Base-by-base conservation (phyloP, 2,797 vertebrate species). In the Bovichtus diacanthus region DNA sequence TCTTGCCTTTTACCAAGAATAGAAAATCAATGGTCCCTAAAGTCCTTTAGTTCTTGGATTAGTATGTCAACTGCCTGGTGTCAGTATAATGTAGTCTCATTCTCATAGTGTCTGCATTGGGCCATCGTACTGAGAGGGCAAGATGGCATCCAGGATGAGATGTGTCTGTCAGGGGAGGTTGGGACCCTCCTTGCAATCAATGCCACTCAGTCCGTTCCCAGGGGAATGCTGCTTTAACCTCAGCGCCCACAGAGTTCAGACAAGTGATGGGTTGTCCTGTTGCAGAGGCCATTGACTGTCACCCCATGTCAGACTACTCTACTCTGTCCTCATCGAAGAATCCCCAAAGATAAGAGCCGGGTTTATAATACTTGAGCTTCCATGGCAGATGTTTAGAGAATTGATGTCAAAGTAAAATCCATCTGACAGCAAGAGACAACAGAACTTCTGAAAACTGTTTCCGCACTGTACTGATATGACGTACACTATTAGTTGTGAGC, bases 131-230 rank as follows among this genome's bases (percentile, higher is more conserved):
- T 15, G 56, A 72, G 81, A 77, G 82, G 88, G 68, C 78, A 76
- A 39, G 75, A 68, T 76, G 91, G 81, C 81, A 79, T 81, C 78
- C 60, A 29, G 78, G 78, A 84, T 82, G 86, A 88, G 82, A 84
- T 53, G 70, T 67, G 88, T 88, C 92, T 95, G 93, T 93, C 93
- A 92, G 83, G 69, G 81, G 90, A 91, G 93, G 93, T 92, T 89
- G 88, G 73, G 90, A 92, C 91, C 90, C 81, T 85, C 83, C 86
- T 82, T 16, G 83, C 87, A 88, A 86, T 92, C 90, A 86, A 84
- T 79, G 93, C 89, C 93, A 94, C 89, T 94, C 93, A 92, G 71
- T 55, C 38, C 12, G 73, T 34, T 89, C 90, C 81, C 80, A 38
- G 64, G 83, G 81, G 90, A 86, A 69, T 0, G 44, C 38, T 12